Percentiles rank a stretch among this genome's conserved stretches.
Evolutionary conservation across 2,888 invertebrate genomes (phyloP).

Genomic region (Lasioglossum zephyrum): DNA sequence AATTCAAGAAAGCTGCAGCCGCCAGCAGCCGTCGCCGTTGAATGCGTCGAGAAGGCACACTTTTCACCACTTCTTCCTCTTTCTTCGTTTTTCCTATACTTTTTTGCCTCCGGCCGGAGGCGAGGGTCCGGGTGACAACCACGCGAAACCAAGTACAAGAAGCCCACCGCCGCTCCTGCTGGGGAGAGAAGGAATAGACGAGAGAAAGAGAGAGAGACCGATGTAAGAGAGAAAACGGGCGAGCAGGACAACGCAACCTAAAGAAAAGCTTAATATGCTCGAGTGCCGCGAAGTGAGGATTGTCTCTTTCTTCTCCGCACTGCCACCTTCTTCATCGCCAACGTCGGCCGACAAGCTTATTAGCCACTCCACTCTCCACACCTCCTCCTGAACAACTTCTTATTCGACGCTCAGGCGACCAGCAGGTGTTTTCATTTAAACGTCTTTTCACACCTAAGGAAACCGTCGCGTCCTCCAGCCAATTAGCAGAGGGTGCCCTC

Average conservation of each 20-base stretch:
- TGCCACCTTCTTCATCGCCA: slow-evolving; percentile 41
- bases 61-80: slow-evolving; percentile 62
- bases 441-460: slow-evolving; percentile 35
- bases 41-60: slow-evolving; percentile 70
- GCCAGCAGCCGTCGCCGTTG: slow-evolving; percentile 39
- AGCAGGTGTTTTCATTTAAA: slow-evolving; percentile 38
- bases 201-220: slow-evolving; percentile 12
- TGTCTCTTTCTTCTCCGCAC: slow-evolving; percentile 63
- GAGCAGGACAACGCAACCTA: slow-evolving; percentile 26
- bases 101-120: slow-evolving; percentile 29
- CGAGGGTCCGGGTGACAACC: slow-evolving; percentile 50
- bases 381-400: slow-evolving; percentile 42
- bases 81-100: slow-evolving; percentile 44
- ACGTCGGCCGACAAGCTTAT: slow-evolving; percentile 56
- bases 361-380: slow-evolving; percentile 53
- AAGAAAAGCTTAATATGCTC: slow-evolving; percentile 68
- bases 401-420: slow-evolving; percentile 16
- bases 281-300: slow-evolving; percentile 66
- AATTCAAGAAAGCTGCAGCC: slow-evolving; percentile 74
- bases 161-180: background rate
- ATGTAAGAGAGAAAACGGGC: slow-evolving; percentile 7
- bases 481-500: slow-evolving; percentile 13
- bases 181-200: background rate
- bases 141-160: slow-evolving; percentile 34
- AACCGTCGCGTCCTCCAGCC: slow-evolving; percentile 18